These are phyloP conservation scores for Meta bourneti DNA, from an alignment of 2,888 invertebrate species.

Conservation along the genomic window DNA sequence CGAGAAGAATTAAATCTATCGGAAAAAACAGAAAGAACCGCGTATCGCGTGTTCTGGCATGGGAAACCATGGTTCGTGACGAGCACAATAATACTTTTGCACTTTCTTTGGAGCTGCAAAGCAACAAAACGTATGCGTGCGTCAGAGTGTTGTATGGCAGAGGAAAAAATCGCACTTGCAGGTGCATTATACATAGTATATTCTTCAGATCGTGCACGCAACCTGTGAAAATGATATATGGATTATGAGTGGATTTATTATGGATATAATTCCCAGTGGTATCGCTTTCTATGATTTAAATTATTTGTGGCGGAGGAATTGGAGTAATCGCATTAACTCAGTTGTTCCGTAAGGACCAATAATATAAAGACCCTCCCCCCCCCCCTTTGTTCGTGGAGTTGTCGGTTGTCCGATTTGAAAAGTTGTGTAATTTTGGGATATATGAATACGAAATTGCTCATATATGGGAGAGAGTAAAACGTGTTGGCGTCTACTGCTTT, in stretches of 20 bases:
- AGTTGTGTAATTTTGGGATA: background rate
- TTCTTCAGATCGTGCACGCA: slow-evolving; percentile 47
- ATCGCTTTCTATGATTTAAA: slow-evolving; percentile 13
- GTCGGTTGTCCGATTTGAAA: background rate
- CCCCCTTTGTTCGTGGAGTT: background rate
- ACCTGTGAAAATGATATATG: slow-evolving; percentile 65
- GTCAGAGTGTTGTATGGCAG: slow-evolving; percentile 31
- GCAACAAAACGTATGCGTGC: slow-evolving; percentile 56
- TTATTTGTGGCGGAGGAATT: background rate
- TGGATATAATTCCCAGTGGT: slow-evolving; percentile 9
- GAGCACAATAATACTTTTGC: slow-evolving; percentile 61
- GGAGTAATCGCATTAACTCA: background rate
- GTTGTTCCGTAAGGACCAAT: too few species aligned
- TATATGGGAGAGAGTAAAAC: background rate
- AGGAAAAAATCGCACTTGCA: slow-evolving; percentile 62
- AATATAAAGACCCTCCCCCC: too few species aligned
- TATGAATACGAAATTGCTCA: background rate
- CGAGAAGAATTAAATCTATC: slow-evolving; percentile 40
- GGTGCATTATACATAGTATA: slow-evolving; percentile 50
- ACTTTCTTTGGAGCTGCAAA: slow-evolving; percentile 32
- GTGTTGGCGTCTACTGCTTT: background rate
- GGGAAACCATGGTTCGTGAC: slow-evolving; percentile 42
- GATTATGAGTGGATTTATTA: slow-evolving; percentile 37
- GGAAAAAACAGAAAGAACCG: slow-evolving; percentile 17
- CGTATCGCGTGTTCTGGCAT: slow-evolving; percentile 30